Evolutionary conservation across 53 echinoderm and acorn worm genomes (phyloP).

Genomic region (Henricia sp.): DNA sequence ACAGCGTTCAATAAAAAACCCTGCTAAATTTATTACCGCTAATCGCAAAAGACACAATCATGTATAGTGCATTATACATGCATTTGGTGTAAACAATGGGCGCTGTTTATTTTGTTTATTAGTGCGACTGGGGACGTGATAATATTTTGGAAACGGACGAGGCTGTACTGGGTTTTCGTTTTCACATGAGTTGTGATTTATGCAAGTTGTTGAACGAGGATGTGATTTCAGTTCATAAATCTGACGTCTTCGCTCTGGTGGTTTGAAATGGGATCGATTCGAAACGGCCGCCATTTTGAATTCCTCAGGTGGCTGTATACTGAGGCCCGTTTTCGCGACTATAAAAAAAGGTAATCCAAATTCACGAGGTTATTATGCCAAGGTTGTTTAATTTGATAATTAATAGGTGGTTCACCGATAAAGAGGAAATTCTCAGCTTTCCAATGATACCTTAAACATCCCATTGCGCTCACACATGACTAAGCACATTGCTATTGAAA

Average conservation of each 20-base stretch:
- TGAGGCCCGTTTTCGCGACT: no score
- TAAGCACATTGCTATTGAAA: no score
- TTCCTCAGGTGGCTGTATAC: constrained; percentile 31
- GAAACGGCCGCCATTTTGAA: not conserved
- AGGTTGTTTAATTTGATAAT: no score
- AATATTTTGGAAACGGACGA: constrained; percentile 40
- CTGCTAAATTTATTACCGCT: constrained; percentile 17
- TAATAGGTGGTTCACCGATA: no score
- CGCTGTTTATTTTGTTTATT: constrained; percentile 57
- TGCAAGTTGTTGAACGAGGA: constrained; percentile 37
- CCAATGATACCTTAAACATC: no score
- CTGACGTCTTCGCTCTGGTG: not conserved
- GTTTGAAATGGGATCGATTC: not conserved
- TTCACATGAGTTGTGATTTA: constrained; percentile 12
- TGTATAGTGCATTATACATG: constrained; percentile 35
- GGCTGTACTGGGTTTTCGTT: not conserved
- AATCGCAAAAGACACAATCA: constrained; percentile 15
- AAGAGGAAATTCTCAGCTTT: no score
- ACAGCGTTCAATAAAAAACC: constrained; percentile 11
- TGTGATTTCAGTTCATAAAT: constrained; percentile 24
- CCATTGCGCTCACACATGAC: no score
- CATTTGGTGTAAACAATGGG: constrained; percentile 48
- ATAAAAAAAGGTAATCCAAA: no score
- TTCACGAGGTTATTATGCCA: no score
- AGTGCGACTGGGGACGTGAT: not conserved